Conservation (phyloP, 2,797 vertebrate species). For the Brotula barbata region DNA sequence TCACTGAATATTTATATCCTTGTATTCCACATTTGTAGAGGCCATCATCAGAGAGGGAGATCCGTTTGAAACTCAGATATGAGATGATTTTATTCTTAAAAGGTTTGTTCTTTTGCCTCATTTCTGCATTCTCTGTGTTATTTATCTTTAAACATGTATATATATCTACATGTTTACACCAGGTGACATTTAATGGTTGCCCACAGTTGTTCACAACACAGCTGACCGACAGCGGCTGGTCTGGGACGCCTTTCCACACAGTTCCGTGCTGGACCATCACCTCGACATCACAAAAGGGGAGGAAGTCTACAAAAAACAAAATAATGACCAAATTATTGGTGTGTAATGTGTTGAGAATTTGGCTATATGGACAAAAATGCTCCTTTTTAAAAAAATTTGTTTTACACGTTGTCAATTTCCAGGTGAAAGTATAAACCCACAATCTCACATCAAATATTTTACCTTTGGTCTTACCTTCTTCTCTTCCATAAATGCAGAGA, state of each 20-base stretch:
- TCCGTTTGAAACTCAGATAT: slow-evolving; percentile 56
- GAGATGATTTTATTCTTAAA: slow-evolving; percentile 11
- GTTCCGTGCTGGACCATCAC: slow-evolving; percentile 17
- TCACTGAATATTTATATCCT: accelerated
- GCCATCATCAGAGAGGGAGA: slow-evolving; percentile 48
- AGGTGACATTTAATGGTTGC: slow-evolving; percentile 25
- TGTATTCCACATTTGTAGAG: slow-evolving; percentile 48
- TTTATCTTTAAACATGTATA: not conserved
- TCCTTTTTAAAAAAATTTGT: no score
- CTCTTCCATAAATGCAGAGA: slow-evolving; percentile 16
- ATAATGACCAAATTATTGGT: no score
- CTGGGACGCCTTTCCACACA: not conserved
- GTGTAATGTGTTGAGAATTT: no score
- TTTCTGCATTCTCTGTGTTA: slow-evolving; percentile 18
- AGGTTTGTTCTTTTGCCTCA: not conserved
- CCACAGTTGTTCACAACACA: slow-evolving; percentile 58
- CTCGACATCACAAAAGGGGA: slow-evolving; percentile 21
- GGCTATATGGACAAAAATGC: no score
- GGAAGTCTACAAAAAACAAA: slow-evolving; percentile 17
- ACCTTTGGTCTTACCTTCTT: slow-evolving; percentile 36
- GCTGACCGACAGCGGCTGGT: slow-evolving; percentile 13
- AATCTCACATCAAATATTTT: not conserved
- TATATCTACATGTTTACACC: slow-evolving; percentile 47
- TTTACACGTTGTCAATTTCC: no score
- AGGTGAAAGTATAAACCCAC: no score